phyloP scores from a whole-genome alignment of 2,797 vertebrate species.

The Rhinichthys osculus region DNA sequence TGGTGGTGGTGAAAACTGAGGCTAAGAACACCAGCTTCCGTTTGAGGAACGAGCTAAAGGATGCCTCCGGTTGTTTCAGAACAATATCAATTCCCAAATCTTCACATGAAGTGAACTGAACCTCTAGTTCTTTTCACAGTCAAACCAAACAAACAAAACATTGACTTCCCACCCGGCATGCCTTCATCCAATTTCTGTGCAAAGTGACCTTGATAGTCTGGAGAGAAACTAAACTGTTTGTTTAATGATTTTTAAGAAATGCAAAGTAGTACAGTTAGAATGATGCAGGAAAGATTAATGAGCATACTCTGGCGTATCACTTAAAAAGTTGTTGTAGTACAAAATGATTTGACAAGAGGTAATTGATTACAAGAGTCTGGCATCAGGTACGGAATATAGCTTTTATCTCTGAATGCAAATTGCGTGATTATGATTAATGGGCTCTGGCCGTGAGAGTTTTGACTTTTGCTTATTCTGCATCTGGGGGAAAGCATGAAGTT shows the following conservation, averaged over 20 bases:
- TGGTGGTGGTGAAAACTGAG: neutral
- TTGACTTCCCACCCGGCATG: conserved; percentile 4
- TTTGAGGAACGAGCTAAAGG: neutral
- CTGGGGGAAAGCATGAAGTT: neutral
- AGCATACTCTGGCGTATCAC: conserved; percentile 61
- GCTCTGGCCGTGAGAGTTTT: conserved; percentile 14
- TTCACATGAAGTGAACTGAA: conserved; percentile 11
- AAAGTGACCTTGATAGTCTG: conserved; percentile 25
- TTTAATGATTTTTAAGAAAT: conserved; percentile 15
- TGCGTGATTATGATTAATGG: conserved; percentile 60
- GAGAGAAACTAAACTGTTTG: conserved; percentile 19
- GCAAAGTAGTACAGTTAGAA: neutral
- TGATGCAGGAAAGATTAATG: conserved; percentile 71
- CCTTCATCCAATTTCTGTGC: conserved; percentile 13
- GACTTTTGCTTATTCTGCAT: conserved; percentile 51
- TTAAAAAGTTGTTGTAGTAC: conserved; percentile 70
- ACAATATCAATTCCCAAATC: conserved; percentile 17
- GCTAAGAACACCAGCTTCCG: neutral
- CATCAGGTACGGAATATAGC: conserved; percentile 62
- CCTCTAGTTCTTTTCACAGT: conserved; percentile 6
- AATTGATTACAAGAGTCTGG: conserved; percentile 67
- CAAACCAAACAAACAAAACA: conserved; percentile 31
- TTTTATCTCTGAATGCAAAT: conserved; percentile 60
- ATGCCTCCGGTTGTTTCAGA: neutral
- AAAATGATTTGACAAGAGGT: conserved; percentile 64